Base-by-base conservation (phyloP, 2,797 vertebrate genomes). In the Mastacembelus armatus region DNA sequence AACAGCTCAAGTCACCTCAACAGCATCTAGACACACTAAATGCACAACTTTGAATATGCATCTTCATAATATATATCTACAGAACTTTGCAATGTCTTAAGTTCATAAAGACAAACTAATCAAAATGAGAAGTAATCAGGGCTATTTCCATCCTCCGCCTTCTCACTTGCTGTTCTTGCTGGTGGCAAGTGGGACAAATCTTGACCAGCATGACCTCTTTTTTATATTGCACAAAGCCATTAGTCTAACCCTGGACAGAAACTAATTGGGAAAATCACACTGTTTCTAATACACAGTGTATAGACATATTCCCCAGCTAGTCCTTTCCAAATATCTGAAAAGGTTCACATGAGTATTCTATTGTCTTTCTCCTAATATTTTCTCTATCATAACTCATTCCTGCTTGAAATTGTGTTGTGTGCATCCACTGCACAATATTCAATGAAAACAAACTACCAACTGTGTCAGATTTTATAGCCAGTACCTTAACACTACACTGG, bases 191-290 rank as follows among this genome's bases (percentile, higher is more conserved):
- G 71, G 67, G 80, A 66, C 71, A 74, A 36, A 57, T 43, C 22
- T 72, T 64, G 67, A 71, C 75, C 71, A n/a, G n/a, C n/a, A n/a
- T n/a, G n/a, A n/a, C n/a, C n/a, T n/a, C 88, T 42, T 64, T 84
- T 81, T 77, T 68, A 38, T 70, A 42, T 50, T 76, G 68, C 55
- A 73, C 71, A 77, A 72, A 74, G 42, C 63, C 18, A 50, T 15
- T 29, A 50, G 30, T 60, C 35, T 63, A 50, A 58, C 52, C 54
- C 79, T 42, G 48, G 44, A 57, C 24, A 71, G 27, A 78, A 71
- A 49, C 29, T 39, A 63, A 47, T 47, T 45, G 35, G 42, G 43
- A 51, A 63, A 51, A 67, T 55, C 5, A 27, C 42, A 55, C 54
- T 68, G 36, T 66, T 39, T 66, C 40, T 71, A 58, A 56, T 60